A percentile compares a stretch with the other conserved stretches of the same genome.
phyloP scores from a whole-genome alignment of 2,113 vertebrate species.

The Tachysurus fulvidraco region DNA sequence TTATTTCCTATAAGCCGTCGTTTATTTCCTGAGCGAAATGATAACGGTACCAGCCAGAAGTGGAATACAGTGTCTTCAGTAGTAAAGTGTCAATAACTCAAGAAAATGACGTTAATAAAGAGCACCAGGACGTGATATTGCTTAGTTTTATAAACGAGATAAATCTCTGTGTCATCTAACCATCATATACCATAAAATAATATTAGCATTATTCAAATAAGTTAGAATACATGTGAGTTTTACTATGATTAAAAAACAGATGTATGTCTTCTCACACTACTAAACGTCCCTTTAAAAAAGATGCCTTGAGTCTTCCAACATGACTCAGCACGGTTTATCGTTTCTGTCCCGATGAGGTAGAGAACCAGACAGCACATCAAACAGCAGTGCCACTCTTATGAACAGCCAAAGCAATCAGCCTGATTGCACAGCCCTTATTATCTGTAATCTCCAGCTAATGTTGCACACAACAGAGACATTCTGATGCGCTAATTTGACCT shows the following conservation, averaged over 20 bases:
- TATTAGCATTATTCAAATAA: neutral
- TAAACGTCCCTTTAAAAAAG: neutral
- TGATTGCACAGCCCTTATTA: constrained; percentile 62
- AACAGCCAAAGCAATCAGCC: constrained; percentile 58
- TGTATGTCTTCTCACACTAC: no score
- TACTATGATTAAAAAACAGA: neutral
- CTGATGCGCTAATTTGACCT: constrained; percentile 41
- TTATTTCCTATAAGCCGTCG: no score
- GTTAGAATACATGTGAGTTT: neutral
- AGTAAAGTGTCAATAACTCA: no score
- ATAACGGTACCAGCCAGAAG: no score
- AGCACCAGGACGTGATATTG: no score
- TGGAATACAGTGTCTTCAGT: no score
- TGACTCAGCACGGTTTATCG: constrained; percentile 40
- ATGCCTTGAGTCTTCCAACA: constrained; percentile 15
- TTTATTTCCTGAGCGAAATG: no score
- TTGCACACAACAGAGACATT: constrained; percentile 56
- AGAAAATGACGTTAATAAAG: no score
- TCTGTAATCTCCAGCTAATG: constrained; percentile 59
- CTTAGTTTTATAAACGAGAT: no score
- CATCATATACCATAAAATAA: neutral
- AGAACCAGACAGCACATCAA: constrained; percentile 58
- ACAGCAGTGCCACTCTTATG: constrained; percentile 54
- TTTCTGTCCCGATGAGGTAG: constrained; percentile 56
- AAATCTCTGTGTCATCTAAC: neutral